A percentile compares a stretch with the other conserved stretches of the same genome.
These are phyloP conservation scores for Microcebus ravelobensis DNA, from an alignment of 2,113 vertebrate genomes.

Conservation along the genomic window DNA sequence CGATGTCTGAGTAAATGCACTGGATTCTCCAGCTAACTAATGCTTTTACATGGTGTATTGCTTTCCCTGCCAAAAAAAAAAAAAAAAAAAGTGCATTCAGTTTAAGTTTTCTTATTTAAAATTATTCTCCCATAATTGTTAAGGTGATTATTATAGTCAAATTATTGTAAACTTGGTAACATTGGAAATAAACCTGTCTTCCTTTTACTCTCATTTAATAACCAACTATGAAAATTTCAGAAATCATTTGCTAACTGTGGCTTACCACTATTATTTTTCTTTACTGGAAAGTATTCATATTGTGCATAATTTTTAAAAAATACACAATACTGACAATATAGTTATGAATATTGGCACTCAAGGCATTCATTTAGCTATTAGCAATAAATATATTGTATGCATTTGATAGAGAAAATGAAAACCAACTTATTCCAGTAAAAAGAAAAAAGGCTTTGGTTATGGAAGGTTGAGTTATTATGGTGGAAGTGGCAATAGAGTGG, in stretches of 20 bases:
- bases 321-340: not conserved
- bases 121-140: not conserved
- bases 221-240: not conserved
- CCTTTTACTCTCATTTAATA: not conserved
- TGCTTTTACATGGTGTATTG: not conserved
- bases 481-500: not conserved
- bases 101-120: not conserved
- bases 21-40: not conserved
- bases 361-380: not conserved
- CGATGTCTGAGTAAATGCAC: not conserved
- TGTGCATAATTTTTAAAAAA: not conserved
- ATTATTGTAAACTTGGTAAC: not conserved
- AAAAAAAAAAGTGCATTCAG: not conserved
- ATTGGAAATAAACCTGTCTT: not conserved
- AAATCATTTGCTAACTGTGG: not conserved
- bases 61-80: not conserved
- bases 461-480: not conserved
- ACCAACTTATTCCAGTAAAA: not conserved
- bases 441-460: not conserved
- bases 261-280: not conserved
- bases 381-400: not conserved
- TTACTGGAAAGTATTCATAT: not conserved
- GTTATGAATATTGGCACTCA: not conserved
- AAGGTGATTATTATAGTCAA: accelerated
- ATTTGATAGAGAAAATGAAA: constrained; percentile 12